phyloP scores from a whole-genome alignment of 2,797 vertebrate genomes.

The Iguana delicatissima region DNA sequence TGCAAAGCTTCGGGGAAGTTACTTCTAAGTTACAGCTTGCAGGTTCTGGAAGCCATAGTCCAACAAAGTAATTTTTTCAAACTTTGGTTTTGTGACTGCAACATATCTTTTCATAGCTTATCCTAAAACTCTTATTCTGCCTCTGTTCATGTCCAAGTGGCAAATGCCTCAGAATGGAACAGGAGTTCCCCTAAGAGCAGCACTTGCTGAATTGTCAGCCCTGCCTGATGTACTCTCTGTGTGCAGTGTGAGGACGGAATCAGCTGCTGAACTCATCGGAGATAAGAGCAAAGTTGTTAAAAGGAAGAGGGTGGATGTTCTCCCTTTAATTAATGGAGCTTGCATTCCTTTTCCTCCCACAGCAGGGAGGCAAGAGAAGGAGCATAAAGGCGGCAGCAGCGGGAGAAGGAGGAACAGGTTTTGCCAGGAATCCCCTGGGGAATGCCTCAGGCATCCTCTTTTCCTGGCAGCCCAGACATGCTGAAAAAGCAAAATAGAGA shows the following conservation, averaged over 20 bases:
- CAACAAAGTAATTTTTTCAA: too few species aligned
- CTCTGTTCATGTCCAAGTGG: neutral
- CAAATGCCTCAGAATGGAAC: neutral
- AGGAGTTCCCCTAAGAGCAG: neutral
- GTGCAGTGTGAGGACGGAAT: neutral
- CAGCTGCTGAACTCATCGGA: neutral
- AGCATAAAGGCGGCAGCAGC: neutral
- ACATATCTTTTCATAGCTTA: neutral
- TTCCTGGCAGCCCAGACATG: too few species aligned
- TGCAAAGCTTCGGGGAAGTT: too few species aligned
- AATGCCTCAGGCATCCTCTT: neutral
- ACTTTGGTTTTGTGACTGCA: neutral
- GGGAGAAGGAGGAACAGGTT: neutral
- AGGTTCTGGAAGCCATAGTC: too few species aligned
- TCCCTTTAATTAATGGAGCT: neutral
- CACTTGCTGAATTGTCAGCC: neutral
- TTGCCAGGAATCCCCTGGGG: neutral
- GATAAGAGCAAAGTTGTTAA: neutral
- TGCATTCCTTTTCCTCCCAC: neutral
- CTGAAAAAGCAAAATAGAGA: too few species aligned
- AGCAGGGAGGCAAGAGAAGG: neutral
- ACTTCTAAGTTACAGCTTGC: too few species aligned
- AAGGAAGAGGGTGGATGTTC: neutral
- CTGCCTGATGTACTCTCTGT: neutral
- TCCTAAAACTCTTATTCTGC: neutral